Evolutionary conservation across 2,888 invertebrate genomes (phyloP).

Genomic region (Dasysyrphus albostriatus): DNA sequence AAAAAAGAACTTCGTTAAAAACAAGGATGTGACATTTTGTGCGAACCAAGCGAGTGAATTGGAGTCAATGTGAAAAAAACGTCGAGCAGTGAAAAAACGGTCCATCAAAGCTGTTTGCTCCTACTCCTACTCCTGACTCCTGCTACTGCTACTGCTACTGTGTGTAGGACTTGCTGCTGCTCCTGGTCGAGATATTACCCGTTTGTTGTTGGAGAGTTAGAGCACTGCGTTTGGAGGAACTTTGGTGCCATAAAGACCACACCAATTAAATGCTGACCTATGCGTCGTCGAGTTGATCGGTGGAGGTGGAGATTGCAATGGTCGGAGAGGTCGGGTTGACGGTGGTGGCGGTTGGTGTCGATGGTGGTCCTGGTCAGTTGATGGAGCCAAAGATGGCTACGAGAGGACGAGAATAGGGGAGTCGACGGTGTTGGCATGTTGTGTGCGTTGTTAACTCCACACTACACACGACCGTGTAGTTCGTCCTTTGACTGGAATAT

Average conservation of each 20-base stretch:
- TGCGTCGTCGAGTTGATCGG: slow-evolving; percentile 74
- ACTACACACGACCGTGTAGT: slow-evolving; percentile 50
- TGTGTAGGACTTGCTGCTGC: slow-evolving; percentile 41
- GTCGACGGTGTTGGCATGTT: slow-evolving; percentile 58
- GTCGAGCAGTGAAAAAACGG: slow-evolving; percentile 32
- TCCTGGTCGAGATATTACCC: slow-evolving; percentile 54
- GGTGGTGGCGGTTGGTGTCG: slow-evolving; percentile 40
- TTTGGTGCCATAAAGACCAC: slow-evolving; percentile 74
- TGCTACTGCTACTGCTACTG: slow-evolving; percentile 25
- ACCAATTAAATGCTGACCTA: slow-evolving; percentile 74
- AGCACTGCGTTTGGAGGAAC: slow-evolving; percentile 70
- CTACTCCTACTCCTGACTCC: slow-evolving; percentile 39
- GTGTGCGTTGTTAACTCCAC: slow-evolving; percentile 66
- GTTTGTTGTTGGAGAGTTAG: slow-evolving; percentile 24
- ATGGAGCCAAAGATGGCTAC: slow-evolving; percentile 6
- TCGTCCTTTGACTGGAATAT: slow-evolving; percentile 67
- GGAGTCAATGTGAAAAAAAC: slow-evolving; percentile 53
- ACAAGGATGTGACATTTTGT: slow-evolving; percentile 75
- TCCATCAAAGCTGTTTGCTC: slow-evolving; percentile 66
- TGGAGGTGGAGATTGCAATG: slow-evolving; percentile 44
- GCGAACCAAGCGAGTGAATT: slow-evolving; percentile 54
- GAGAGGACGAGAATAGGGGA: not conserved
- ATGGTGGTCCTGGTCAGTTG: slow-evolving; percentile 32
- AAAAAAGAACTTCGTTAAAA: slow-evolving; percentile 62
- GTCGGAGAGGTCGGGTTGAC: slow-evolving; percentile 16